These are phyloP conservation scores for Periplaneta americana DNA, from an alignment of 1,140 invertebrate species.

Conservation along the genomic window DNA sequence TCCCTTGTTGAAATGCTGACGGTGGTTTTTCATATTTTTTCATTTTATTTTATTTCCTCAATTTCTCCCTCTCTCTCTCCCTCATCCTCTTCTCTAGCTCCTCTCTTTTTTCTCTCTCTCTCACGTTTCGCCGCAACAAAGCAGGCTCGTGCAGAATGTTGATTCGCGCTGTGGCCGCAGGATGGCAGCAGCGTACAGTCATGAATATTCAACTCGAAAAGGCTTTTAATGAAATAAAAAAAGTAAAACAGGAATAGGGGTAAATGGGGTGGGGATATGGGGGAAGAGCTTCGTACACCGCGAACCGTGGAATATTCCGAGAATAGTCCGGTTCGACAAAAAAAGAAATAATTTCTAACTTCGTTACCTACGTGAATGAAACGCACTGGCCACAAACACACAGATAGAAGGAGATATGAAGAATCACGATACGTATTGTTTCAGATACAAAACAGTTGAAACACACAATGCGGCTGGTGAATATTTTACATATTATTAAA, in stretches of 20 bases:
- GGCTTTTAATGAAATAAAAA: constrained; percentile 5
- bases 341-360: neutral
- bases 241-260: neutral
- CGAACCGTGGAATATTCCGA: neutral
- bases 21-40: constrained; percentile 9
- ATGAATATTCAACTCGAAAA: constrained; percentile 9
- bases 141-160: constrained; percentile 1
- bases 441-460: too few relatives aligned
- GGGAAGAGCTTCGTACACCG: neutral
- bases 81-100: neutral
- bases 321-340: neutral
- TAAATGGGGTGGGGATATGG: neutral
- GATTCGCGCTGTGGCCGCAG: constrained; percentile 1
- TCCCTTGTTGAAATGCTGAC: constrained; percentile 6
- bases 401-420: neutral
- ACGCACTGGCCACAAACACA: neutral
- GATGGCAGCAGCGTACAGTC: constrained; percentile 2
- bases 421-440: neutral
- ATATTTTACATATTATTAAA: too few relatives aligned
- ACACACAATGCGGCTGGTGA: too few relatives aligned
- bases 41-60: neutral
- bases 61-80: neutral
- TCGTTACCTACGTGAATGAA: neutral
- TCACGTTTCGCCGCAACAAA: neutral
- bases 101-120: neutral